Percentiles rank a stretch among this genome's conserved stretches.
phyloP scores from a whole-genome alignment of 2,888 invertebrate species.

The Heliconius ismenius region DNA sequence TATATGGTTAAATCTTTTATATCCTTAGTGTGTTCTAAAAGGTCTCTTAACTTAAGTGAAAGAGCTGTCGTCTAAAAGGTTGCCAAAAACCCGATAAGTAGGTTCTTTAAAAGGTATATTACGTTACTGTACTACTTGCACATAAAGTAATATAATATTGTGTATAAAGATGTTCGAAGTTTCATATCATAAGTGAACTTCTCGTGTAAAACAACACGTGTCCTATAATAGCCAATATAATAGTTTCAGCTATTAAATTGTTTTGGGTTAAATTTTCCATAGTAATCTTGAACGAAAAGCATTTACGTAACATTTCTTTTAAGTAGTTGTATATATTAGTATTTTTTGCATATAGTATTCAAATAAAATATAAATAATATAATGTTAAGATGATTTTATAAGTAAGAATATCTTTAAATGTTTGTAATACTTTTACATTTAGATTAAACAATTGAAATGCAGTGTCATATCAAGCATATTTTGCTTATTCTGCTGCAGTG shows the following conservation, averaged over 20 bases:
- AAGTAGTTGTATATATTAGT: background rate
- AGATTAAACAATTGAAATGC: constrained; percentile 38
- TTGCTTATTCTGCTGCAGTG: constrained; percentile 49
- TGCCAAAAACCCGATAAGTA: constrained; percentile 39
- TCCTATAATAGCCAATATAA: background rate
- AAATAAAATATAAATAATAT: background rate
- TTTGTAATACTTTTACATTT: constrained; percentile 24
- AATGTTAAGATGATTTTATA: background rate
- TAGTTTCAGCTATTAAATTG: background rate
- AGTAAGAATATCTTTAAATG: background rate
- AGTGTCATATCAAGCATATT: constrained; percentile 44
- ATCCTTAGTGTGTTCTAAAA: constrained; percentile 32
- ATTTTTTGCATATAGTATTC: background rate
- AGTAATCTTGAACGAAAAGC: background rate
- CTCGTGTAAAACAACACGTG: background rate
- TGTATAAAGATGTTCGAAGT: background rate
- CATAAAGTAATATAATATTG: background rate
- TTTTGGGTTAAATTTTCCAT: background rate
- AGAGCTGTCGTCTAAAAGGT: constrained; percentile 34
- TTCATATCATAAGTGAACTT: background rate
- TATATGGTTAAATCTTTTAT: constrained; percentile 21
- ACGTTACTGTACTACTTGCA: constrained; percentile 4
- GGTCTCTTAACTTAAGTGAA: constrained; percentile 37
- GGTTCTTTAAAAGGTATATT: constrained; percentile 27
- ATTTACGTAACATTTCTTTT: background rate